Percentiles rank a stretch among this genome's conserved stretches.
phyloP scores from a whole-genome alignment of 1,140 invertebrate genomes.

The Drosophila simulans region DNA sequence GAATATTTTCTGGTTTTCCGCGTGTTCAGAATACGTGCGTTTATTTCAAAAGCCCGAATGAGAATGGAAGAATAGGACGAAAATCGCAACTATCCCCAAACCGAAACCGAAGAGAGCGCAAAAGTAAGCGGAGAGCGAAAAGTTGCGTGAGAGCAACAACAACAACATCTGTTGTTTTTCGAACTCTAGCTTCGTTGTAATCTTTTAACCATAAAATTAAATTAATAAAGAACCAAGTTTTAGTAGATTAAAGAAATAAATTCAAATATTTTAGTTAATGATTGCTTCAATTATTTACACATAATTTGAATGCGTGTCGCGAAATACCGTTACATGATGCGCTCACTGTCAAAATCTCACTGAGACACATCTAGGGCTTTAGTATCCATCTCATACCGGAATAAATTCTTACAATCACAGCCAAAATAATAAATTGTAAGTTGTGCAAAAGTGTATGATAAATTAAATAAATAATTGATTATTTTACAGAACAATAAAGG shows the following conservation, averaged over 20 bases:
- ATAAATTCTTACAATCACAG: too few species aligned
- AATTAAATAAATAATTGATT: too few species aligned
- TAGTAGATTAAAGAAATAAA: too few species aligned
- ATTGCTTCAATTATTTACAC: too few species aligned
- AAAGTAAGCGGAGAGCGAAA: neutral
- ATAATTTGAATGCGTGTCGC: too few species aligned
- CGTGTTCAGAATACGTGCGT: slow-evolving; percentile 68
- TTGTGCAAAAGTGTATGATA: too few species aligned
- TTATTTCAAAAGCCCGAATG: slow-evolving; percentile 78
- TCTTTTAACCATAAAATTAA: too few species aligned
- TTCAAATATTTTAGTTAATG: too few species aligned
- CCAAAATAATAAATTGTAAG: too few species aligned
- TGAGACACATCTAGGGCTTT: neutral
- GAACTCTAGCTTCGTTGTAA: neutral
- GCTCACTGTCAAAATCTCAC: neutral
- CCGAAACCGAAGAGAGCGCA: neutral
- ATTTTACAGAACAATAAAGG: too few species aligned
- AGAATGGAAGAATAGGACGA: slow-evolving; percentile 77
- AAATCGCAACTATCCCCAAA: slow-evolving; percentile 33
- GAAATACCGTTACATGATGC: slow-evolving; percentile 8
- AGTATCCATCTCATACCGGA: too few species aligned
- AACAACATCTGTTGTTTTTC: neutral
- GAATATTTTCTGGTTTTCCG: slow-evolving; percentile 53
- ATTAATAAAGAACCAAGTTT: too few species aligned
- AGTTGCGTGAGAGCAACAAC: neutral